Evolutionary conservation across 1,140 invertebrate species (phyloP).

Genomic region (Venustaconcha ellipsiformis): DNA sequence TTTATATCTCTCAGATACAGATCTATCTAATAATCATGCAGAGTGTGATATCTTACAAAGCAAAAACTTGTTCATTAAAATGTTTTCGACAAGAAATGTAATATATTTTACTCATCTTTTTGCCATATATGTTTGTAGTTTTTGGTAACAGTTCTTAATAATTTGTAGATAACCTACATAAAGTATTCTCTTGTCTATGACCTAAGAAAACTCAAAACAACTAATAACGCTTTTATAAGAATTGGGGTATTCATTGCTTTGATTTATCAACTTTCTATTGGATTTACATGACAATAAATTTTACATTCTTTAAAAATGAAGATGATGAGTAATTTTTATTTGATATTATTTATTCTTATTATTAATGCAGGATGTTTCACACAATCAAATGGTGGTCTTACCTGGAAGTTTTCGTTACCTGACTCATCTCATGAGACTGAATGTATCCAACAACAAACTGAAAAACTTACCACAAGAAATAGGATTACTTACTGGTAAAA

Average conservation of each 20-base stretch:
- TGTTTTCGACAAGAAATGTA: too few species aligned
- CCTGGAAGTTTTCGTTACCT: conserved; percentile 75
- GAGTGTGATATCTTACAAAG: too few species aligned
- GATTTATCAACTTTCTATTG: background rate
- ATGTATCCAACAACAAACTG: conserved; percentile 75
- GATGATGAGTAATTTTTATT: conserved; percentile 2
- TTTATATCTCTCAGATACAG: too few species aligned
- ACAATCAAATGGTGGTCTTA: conserved; percentile 73
- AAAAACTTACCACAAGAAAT: conserved; percentile 74
- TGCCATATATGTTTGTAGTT: too few species aligned
- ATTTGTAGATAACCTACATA: too few species aligned
- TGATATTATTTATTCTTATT: conserved; percentile 6
- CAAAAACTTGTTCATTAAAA: too few species aligned
- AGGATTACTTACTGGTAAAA: conserved; percentile 72
- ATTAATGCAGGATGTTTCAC: conserved; percentile 73
- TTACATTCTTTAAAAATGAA: background rate
- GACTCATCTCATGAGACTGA: conserved; percentile 72
- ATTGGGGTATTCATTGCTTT: background rate
- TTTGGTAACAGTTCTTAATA: too few species aligned
- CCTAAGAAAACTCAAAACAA: too few species aligned
- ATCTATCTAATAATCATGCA: too few species aligned
- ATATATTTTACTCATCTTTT: too few species aligned
- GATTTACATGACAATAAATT: background rate
- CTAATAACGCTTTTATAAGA: too few species aligned
- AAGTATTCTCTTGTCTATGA: too few species aligned